Base-by-base conservation (phyloP, 1,140 invertebrate species). In the Rhizoglyphus robini region DNA sequence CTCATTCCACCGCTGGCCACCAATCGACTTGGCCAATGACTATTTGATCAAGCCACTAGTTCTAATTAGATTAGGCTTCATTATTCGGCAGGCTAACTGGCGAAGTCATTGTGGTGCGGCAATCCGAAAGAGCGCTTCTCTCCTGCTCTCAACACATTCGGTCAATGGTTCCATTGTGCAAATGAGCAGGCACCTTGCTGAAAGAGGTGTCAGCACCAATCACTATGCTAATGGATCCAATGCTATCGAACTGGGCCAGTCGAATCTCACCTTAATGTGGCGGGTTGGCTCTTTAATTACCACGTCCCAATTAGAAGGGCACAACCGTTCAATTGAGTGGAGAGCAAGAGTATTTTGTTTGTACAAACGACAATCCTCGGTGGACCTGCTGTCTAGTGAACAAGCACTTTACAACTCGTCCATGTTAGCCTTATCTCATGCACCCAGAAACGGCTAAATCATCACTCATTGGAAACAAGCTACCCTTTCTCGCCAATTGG, bases 41-140 rank as follows among this genome's bases (percentile, higher is more conserved):
- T 54, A 54, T 54, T 54, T 54, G 51, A 54, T 54, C 51, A 54
- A 54, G 8, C 8, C 51, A 54, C 20, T 54, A 20, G 15, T 54
- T 25, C 51, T 54, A 54, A 54, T 54, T 54, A 27, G 31, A 54
- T 54, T 54, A 54, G 15, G 23, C 15, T 23, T 46, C 41, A 46
- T 46, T 46, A 46, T 46, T 46, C n/a, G n/a, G n/a, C n/a, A n/a
- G n/a, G n/a, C n/a, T n/a, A n/a, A n/a, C n/a, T n/a, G n/a, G n/a
- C n/a, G n/a, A n/a, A n/a, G n/a, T n/a, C n/a, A n/a, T n/a, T n/a
- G n/a, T n/a, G n/a, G n/a, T n/a, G n/a, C n/a, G n/a, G n/a, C n/a
- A n/a, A n/a, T n/a, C n/a, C n/a, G n/a, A n/a, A n/a, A n/a, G n/a
- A n/a, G n/a, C n/a, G n/a, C n/a, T n/a, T n/a, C n/a, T n/a, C n/a